Percentiles rank a stretch among this genome's conserved stretches.
Evolutionary conservation across 2,113 vertebrate species (phyloP).

Genomic region (Bos taurus): ARS-UCD2.0 NC_037336.1:23233501-23234000

Average conservation of each 20-base stretch:
- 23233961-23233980: not conserved
- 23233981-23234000: not conserved
- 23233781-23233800: not conserved
- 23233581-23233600: not conserved
- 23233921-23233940: not conserved
- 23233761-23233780: not conserved
- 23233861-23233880: not conserved
- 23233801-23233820: slow-evolving; percentile 23
- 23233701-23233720: not conserved
- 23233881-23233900: not conserved
- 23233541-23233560: not conserved
- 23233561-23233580: not conserved
- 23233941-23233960: slow-evolving; percentile 9
- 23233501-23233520: not conserved
- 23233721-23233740: not conserved
- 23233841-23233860: not conserved
- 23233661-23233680: not conserved
- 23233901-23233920: not conserved
- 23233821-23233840: not conserved
- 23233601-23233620: not conserved
- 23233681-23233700: not conserved
- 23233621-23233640: not conserved
- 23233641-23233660: not conserved
- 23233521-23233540: not conserved
- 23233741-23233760: not conserved